Percentiles rank a stretch among this genome's conserved stretches.
phyloP scores from a whole-genome alignment of 2,797 vertebrate genomes.

The Paedocypris micromegethes region DNA sequence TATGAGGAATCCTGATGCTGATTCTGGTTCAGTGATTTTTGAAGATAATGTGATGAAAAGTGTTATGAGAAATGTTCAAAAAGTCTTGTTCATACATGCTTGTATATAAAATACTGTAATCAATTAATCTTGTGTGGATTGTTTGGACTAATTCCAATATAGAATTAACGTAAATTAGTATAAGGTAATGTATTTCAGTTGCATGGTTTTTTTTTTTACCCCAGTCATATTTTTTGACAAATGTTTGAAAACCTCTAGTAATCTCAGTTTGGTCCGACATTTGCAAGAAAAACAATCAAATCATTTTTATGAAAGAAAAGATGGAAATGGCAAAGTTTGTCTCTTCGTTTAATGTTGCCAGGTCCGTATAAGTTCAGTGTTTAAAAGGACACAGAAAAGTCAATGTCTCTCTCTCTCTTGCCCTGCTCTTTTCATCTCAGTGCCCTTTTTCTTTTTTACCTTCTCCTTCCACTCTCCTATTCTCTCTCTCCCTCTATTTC shows the following conservation, averaged over 20 bases:
- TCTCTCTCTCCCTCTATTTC: no score
- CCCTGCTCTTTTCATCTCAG: no score
- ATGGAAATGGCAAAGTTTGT: slow-evolving; percentile 6
- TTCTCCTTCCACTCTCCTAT: no score
- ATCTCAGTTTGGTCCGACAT: background rate
- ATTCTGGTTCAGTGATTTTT: slow-evolving; percentile 40
- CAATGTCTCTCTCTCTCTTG: slow-evolving; percentile 33
- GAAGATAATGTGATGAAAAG: slow-evolving; percentile 56
- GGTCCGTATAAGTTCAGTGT: slow-evolving; percentile 46
- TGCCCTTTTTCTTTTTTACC: no score
- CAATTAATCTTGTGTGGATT: no score
- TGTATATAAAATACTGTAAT: no score
- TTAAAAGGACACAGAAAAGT: slow-evolving; percentile 48
- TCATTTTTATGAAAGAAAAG: slow-evolving; percentile 8
- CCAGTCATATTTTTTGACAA: no score
- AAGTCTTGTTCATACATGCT: slow-evolving; percentile 43
- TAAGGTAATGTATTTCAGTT: no score
- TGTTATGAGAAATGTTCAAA: slow-evolving; percentile 9
- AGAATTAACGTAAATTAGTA: no score
- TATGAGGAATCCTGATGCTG: slow-evolving; percentile 80
- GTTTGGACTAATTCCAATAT: no score
- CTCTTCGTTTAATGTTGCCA: background rate
- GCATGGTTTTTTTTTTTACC: no score
- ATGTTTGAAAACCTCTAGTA: no score
- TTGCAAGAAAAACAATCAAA: background rate